Conservation (phyloP, 2,797 vertebrate species). For the Todus mexicanus region DNA sequence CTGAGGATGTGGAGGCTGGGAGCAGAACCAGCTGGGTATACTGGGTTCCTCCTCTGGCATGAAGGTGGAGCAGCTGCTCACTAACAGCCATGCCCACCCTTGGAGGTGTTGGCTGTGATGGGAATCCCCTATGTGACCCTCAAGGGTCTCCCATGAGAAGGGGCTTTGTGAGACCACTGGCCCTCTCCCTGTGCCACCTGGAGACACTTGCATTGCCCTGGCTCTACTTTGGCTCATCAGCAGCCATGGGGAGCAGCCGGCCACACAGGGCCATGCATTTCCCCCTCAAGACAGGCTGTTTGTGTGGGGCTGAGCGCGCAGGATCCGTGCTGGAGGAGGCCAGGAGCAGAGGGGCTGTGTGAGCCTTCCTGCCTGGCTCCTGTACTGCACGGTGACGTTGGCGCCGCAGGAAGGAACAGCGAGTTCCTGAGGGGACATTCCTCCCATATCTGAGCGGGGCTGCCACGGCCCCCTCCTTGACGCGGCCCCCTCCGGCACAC, state of each 20-base stretch:
- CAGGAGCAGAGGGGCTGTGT: not conserved
- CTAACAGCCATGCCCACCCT: not conserved
- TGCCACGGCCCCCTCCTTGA: not conserved
- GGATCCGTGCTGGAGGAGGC: not conserved
- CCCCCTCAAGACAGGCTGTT: not conserved
- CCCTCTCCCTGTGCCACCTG: not conserved
- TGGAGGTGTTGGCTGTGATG: not conserved
- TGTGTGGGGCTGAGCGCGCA: not conserved
- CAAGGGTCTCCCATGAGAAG: rapidly evolving
- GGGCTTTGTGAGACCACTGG: not conserved
- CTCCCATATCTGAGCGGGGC: conserved; percentile 58
- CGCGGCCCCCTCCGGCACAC: not conserved
- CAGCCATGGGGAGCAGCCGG: not conserved
- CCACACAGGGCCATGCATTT: rapidly evolving
- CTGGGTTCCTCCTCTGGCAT: not conserved
- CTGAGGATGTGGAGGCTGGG: not conserved
- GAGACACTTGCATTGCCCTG: rapidly evolving
- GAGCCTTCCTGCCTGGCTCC: conserved; percentile 42
- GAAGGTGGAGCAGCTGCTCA: not conserved
- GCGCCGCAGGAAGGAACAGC: conserved; percentile 70
- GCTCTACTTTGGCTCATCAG: rapidly evolving
- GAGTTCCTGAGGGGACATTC: conserved; percentile 74
- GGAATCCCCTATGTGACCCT: rapidly evolving
- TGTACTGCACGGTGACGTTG: conserved; percentile 41
- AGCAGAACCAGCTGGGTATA: not conserved